These are phyloP conservation scores for Ormyrus rosae DNA, from an alignment of 2,888 invertebrate genomes.

Conservation along the genomic window DNA sequence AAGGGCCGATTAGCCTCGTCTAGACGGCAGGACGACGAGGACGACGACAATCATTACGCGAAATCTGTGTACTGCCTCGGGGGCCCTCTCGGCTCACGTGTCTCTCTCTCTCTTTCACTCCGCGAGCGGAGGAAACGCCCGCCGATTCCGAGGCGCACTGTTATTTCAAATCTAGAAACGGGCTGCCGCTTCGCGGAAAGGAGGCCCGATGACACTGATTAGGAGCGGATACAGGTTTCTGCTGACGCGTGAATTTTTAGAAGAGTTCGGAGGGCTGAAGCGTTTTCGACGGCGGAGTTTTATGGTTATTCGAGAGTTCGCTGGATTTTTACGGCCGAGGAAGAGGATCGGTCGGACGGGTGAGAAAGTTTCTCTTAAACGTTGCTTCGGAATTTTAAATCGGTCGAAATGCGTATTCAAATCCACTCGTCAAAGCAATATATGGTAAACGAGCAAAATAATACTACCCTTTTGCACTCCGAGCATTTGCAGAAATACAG, in stretches of 20 bases:
- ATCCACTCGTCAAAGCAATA: too few species aligned
- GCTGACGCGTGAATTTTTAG: neutral
- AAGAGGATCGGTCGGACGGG: neutral
- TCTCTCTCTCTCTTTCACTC: neutral
- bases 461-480: too few species aligned
- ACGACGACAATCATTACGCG: too few species aligned
- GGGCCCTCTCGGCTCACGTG: neutral
- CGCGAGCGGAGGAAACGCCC: conserved; percentile 1
- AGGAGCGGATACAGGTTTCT: neutral
- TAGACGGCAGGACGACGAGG: neutral
- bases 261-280: too few species aligned
- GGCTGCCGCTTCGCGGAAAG: neutral
- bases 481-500: too few species aligned
- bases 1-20: conserved; percentile 15
- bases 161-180: conserved; percentile 28
- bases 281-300: too few species aligned
- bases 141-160: neutral
- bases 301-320: neutral
- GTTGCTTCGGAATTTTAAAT: too few species aligned
- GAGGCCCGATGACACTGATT: conserved; percentile 22
- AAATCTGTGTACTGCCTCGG: conserved; percentile 1
- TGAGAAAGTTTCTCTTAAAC: too few species aligned
- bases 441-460: too few species aligned
- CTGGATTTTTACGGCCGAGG: neutral
- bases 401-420: too few species aligned